Evolutionary conservation across 2,888 invertebrate genomes (phyloP).

Genomic region (Portevinia maculata): DNA sequence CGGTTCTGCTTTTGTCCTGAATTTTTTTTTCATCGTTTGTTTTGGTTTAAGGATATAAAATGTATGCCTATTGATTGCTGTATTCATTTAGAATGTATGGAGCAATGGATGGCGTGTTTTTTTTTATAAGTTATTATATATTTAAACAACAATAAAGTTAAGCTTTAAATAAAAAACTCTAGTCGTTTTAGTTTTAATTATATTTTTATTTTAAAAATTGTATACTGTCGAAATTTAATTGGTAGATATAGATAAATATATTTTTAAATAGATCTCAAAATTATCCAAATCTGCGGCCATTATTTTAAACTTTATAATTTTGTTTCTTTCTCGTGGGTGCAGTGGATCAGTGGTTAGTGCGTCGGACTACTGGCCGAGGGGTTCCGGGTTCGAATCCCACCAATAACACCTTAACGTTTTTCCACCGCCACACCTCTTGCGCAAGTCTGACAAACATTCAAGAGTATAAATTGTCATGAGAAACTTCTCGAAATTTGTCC

Average conservation of each 20-base stretch:
- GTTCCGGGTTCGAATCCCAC: too few species aligned
- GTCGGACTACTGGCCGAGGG: too few species aligned
- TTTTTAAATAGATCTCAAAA: slow-evolving; percentile 61
- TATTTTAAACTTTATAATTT: slow-evolving; percentile 16
- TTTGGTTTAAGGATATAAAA: slow-evolving; percentile 1
- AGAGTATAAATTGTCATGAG: too few species aligned
- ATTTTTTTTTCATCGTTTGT: background rate
- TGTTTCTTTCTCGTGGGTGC: slow-evolving; percentile 21
- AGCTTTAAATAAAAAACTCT: slow-evolving; percentile 68
- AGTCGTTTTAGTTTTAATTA: slow-evolving; percentile 63
- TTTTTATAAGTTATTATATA: background rate
- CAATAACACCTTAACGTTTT: too few species aligned
- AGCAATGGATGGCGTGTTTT: slow-evolving; percentile 27
- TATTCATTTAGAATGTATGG: slow-evolving; percentile 43
- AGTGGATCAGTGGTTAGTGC: too few species aligned
- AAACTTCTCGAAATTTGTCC: too few species aligned
- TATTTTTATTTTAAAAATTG: slow-evolving; percentile 1
- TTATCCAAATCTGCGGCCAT: slow-evolving; percentile 58
- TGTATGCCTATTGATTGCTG: slow-evolving; percentile 41
- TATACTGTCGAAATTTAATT: slow-evolving; percentile 29
- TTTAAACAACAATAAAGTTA: slow-evolving; percentile 25
- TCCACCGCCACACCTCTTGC: too few species aligned
- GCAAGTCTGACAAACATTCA: too few species aligned
- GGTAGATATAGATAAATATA: background rate
- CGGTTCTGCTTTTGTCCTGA: slow-evolving; percentile 16